Percentiles rank a stretch among this genome's conserved stretches.
These are phyloP conservation scores for Lasius platythorax DNA, from an alignment of 2,888 invertebrate genomes.

Conservation along the genomic window DNA sequence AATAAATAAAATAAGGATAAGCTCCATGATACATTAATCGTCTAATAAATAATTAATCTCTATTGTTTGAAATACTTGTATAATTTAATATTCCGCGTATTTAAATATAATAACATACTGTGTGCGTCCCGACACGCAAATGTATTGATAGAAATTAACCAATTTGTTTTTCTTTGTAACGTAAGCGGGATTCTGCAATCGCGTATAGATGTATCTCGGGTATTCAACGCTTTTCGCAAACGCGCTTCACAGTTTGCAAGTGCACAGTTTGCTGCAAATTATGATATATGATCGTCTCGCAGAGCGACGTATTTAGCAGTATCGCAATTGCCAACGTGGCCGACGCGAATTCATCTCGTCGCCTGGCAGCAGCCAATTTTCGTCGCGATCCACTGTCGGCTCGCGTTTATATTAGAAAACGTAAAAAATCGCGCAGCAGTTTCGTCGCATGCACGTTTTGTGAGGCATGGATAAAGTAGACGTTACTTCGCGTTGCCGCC, in stretches of 20 bases:
- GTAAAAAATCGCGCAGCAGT: slow-evolving; percentile 52
- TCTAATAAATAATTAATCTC: too few species aligned
- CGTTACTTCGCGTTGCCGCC: slow-evolving; percentile 19
- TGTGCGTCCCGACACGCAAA: neutral
- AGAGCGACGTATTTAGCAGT: slow-evolving; percentile 24
- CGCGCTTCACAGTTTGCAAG: neutral
- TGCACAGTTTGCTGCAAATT: slow-evolving; percentile 13
- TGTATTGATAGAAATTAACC: neutral
- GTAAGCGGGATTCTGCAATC: neutral
- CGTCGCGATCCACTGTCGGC: slow-evolving; percentile 19
- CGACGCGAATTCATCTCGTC: slow-evolving; percentile 26
- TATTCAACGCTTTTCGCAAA: neutral
- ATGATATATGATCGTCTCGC: slow-evolving; percentile 19
- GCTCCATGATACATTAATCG: too few species aligned
- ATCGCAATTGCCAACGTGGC: slow-evolving; percentile 34
- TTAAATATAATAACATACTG: neutral
- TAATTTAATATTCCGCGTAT: too few species aligned
- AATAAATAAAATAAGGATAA: too few species aligned
- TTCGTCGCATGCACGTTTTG: slow-evolving; percentile 30
- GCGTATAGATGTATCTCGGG: neutral
- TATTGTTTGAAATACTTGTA: too few species aligned
- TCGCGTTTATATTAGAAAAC: slow-evolving; percentile 44
- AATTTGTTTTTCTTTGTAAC: neutral
- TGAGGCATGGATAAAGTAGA: slow-evolving; percentile 39
- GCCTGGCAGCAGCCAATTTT: slow-evolving; percentile 28